Percentiles rank a stretch among this genome's conserved stretches.
Evolutionary conservation across 2,888 invertebrate species (phyloP).

Genomic region (Trichopoda pennipes): DNA sequence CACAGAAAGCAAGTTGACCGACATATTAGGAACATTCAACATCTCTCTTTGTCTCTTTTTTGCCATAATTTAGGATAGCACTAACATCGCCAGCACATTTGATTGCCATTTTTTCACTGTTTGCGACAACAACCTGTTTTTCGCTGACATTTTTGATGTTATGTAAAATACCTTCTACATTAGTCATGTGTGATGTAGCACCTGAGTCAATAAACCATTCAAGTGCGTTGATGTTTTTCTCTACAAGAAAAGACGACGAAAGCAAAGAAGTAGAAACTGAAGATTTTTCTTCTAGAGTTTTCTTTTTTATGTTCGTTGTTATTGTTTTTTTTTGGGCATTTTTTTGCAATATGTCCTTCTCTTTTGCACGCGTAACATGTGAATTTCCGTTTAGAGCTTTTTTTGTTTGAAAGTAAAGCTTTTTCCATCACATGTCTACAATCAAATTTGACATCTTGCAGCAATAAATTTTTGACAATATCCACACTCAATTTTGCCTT

Average conservation of each 20-base stretch:
- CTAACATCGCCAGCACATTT: background rate
- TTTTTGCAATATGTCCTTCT: conserved; percentile 22
- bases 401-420: background rate
- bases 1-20: background rate
- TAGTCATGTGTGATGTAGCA: too few relatives aligned
- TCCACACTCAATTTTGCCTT: too few relatives aligned
- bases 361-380: conserved; percentile 9
- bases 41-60: background rate
- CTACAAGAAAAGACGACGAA: conserved; percentile 7
- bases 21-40: background rate
- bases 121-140: background rate
- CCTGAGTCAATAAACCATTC: too few relatives aligned
- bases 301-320: background rate
- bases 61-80: background rate
- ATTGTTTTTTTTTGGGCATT: background rate
- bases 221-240: background rate
- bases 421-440: too few relatives aligned
- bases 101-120: background rate
- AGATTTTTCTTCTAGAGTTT: background rate
- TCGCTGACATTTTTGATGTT: too few relatives aligned
- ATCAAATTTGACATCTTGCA: too few relatives aligned
- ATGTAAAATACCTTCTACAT: too few relatives aligned
- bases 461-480: too few relatives aligned
- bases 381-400: background rate
- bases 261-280: conserved; percentile 16